Conservation (phyloP, 2,888 invertebrate genomes). For the Ethmia dodecea region DNA sequence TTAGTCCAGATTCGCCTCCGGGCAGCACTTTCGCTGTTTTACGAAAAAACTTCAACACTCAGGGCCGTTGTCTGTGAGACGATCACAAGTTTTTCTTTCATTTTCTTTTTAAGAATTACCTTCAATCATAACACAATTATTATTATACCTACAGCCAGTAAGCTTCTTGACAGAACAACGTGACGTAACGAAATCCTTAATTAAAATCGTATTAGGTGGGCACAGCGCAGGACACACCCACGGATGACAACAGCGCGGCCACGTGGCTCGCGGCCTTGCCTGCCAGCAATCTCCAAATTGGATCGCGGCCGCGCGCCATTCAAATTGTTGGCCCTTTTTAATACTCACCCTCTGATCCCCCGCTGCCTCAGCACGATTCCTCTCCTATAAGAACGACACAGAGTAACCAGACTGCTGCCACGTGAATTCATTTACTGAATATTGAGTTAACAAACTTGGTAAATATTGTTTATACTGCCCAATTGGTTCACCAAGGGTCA, state of each 20-base stretch:
- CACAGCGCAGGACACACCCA: too few species aligned
- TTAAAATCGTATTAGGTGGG: too few species aligned
- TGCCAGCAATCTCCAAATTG: slow-evolving; percentile 38
- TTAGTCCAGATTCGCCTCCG: slow-evolving; percentile 13
- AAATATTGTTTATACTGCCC: slow-evolving; percentile 17
- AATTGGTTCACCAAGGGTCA: slow-evolving; percentile 9
- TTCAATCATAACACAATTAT: too few species aligned
- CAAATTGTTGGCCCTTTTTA: slow-evolving; percentile 45
- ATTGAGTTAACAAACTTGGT: too few species aligned
- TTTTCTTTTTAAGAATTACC: too few species aligned
- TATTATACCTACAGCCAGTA: too few species aligned
- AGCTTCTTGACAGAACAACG: too few species aligned
- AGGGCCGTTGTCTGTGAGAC: neutral
- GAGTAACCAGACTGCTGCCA: slow-evolving; percentile 7
- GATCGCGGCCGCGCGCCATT: slow-evolving; percentile 35
- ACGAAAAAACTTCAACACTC: neutral
- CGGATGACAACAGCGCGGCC: too few species aligned
- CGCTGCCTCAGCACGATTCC: slow-evolving; percentile 15
- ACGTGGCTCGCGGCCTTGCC: slow-evolving; percentile 4
- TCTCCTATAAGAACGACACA: slow-evolving; percentile 17
- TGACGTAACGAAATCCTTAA: too few species aligned
- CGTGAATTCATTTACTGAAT: too few species aligned
- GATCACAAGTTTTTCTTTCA: too few species aligned
- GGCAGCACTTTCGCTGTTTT: neutral
- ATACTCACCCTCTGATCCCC: slow-evolving; percentile 32